Base-by-base conservation (phyloP, 2,797 vertebrate species). In the Agapornis canus region DNA sequence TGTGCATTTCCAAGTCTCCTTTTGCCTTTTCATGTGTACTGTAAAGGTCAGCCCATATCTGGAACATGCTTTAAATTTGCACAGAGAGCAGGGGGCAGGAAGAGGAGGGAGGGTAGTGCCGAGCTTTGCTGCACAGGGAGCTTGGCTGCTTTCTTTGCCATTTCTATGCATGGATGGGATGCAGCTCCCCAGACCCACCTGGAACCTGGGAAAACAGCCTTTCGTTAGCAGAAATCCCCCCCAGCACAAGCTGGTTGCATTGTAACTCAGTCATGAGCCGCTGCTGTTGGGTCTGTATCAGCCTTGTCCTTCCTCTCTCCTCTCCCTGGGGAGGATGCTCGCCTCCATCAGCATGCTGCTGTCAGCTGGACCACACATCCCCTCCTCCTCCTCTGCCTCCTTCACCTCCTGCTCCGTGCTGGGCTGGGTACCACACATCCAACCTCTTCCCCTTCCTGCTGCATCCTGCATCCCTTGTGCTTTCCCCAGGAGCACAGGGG, bases 31-130 rank as follows among this genome's bases (percentile, higher is more conserved):
- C 73, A 1, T 68, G 75, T 73, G 80, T n/a, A 18, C 63, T 63
- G 64, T 79, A 92, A 96, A 97, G 94, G 95, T 96, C 96, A 96
- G 78, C 81, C 89, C 51, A 1, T 80, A 71, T 52, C 90, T 90
- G 78, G 84, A 95, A 93, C 89, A 89, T 6, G 75, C 57, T 80
- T 82, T 86, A 86, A 85, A 90, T 90, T 84, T 77, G 35, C 86
- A 88, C 56, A 23, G 85, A 78, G 86, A 89, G 89, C 89, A 51
- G 7, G 79, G 84, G 92, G 72, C 81, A 84, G 75, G 70, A 92
- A 27, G 75, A 56, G 71, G 76, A 39, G 81, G 56, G 57, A 78
- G 20, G 11, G 2, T 13, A 4, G 9, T 27, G 71, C 81, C 47
- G 64, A 59, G 68, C 39, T 52, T 81, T 82, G 32, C 32, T n/a